phyloP scores from a whole-genome alignment of 2,797 vertebrate genomes.

The Acanthis flammea region DNA sequence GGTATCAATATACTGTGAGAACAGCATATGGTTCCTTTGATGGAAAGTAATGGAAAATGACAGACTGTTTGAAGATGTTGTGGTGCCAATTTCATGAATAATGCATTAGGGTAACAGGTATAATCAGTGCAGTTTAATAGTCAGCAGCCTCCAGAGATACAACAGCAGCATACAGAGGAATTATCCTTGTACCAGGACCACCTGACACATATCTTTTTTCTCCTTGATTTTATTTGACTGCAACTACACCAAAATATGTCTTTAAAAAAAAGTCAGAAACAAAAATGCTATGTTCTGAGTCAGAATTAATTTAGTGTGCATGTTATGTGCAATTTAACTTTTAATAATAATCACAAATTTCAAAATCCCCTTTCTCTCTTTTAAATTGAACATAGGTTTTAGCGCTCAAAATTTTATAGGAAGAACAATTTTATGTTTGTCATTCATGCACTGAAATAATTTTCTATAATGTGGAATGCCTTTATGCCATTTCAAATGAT shows the following conservation, averaged over 20 bases:
- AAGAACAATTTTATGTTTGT: neutral
- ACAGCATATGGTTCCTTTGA: slow-evolving; percentile 82
- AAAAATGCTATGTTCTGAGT: neutral
- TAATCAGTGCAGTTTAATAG: slow-evolving; percentile 84
- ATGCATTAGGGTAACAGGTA: slow-evolving; percentile 83
- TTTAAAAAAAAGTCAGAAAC: neutral
- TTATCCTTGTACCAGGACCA: slow-evolving; percentile 38
- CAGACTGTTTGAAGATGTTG: slow-evolving; percentile 83
- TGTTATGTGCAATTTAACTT: neutral
- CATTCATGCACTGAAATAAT: neutral
- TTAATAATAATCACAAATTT: neutral
- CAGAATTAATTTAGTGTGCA: neutral
- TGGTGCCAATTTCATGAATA: slow-evolving; percentile 82
- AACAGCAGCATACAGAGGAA: slow-evolving; percentile 71
- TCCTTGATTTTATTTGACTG: neutral
- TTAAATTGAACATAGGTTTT: neutral
- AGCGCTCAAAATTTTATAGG: neutral
- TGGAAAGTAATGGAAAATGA: slow-evolving; percentile 86
- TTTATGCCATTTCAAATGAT: neutral
- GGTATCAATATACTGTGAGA: slow-evolving; percentile 55
- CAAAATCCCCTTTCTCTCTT: neutral
- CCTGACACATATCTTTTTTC: neutral
- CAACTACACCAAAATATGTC: neutral
- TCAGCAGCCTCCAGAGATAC: slow-evolving; percentile 72
- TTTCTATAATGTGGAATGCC: neutral